phyloP scores from a whole-genome alignment of 2,888 invertebrate genomes.

The Perithous albicinctus region DNA sequence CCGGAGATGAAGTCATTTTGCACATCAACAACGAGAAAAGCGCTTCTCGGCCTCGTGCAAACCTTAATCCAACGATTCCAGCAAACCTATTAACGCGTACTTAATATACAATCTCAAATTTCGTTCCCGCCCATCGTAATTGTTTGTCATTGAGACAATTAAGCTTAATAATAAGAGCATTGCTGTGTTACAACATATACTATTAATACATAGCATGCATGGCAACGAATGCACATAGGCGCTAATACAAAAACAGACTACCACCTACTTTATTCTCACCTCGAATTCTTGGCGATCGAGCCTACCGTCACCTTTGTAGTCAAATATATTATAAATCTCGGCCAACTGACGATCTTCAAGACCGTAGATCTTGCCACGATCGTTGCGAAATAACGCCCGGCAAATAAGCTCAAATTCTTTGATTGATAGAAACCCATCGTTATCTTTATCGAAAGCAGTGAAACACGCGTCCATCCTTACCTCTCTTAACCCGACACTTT shows the following conservation, averaged over 20 bases:
- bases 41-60: constrained; percentile 91
- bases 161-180: background rate
- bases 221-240: background rate
- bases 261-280: constrained; percentile 71
- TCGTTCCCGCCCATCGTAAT: too few species aligned
- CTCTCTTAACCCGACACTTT: constrained; percentile 82
- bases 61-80: constrained; percentile 97
- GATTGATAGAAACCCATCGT: constrained; percentile 92
- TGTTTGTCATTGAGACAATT: background rate
- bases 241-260: background rate
- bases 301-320: constrained; percentile 90
- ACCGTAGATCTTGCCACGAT: constrained; percentile 93
- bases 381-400: constrained; percentile 94
- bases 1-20: constrained; percentile 99
- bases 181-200: background rate
- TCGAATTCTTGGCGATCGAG: constrained; percentile 94
- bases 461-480: constrained; percentile 94
- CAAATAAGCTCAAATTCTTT: constrained; percentile 93
- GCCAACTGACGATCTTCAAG: constrained; percentile 89
- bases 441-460: constrained; percentile 95
- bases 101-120: background rate
- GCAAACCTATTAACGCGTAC: constrained; percentile 87
- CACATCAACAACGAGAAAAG: constrained; percentile 97
- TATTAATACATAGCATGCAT: constrained; percentile 5
- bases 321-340: constrained; percentile 93